phyloP scores from a whole-genome alignment of 2,113 vertebrate genomes.

The Oplegnathus fasciatus region DNA sequence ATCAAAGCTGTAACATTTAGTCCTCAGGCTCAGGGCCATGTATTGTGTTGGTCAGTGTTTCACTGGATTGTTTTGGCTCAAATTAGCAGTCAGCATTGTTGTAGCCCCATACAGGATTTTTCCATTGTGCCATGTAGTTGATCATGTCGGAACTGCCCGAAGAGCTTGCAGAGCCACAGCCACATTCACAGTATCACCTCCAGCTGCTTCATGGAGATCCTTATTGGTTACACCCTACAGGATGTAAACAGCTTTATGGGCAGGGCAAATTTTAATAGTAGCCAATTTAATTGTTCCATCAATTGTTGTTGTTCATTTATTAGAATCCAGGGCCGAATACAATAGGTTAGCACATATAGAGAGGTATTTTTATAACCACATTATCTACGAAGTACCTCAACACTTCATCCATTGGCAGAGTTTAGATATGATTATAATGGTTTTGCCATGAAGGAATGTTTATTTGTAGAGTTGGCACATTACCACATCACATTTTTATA shows the following conservation, averaged over 20 bases:
- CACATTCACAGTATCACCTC: slow-evolving; percentile 23
- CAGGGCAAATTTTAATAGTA: slow-evolving; percentile 33
- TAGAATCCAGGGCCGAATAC: slow-evolving; percentile 18
- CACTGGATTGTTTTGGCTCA: slow-evolving; percentile 46
- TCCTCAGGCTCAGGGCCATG: slow-evolving; percentile 40
- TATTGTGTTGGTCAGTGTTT: slow-evolving; percentile 55
- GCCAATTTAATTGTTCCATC: slow-evolving; percentile 43
- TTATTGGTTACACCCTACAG: slow-evolving; percentile 47
- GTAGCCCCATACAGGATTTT: slow-evolving; percentile 25
- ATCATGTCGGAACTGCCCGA: slow-evolving; percentile 21
- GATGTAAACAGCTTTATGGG: slow-evolving; percentile 48
- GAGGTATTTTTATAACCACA: slow-evolving; percentile 32
- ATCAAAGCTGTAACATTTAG: slow-evolving; percentile 13
- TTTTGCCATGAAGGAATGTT: slow-evolving; percentile 58
- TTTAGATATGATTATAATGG: slow-evolving; percentile 38
- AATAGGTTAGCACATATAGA: slow-evolving; percentile 12
- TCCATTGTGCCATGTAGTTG: slow-evolving; percentile 23
- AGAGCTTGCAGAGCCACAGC: slow-evolving; percentile 9
- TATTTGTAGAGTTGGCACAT: slow-evolving; percentile 67
- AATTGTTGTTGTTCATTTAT: slow-evolving; percentile 51
- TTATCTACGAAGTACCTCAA: slow-evolving; percentile 13
- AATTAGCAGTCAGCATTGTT: slow-evolving; percentile 51
- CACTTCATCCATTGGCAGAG: slow-evolving; percentile 38
- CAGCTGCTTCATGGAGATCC: slow-evolving; percentile 42
- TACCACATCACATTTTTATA: slow-evolving; percentile 51